Conservation (phyloP, 1,140 invertebrate genomes). For the Atta cephalotes region DNA sequence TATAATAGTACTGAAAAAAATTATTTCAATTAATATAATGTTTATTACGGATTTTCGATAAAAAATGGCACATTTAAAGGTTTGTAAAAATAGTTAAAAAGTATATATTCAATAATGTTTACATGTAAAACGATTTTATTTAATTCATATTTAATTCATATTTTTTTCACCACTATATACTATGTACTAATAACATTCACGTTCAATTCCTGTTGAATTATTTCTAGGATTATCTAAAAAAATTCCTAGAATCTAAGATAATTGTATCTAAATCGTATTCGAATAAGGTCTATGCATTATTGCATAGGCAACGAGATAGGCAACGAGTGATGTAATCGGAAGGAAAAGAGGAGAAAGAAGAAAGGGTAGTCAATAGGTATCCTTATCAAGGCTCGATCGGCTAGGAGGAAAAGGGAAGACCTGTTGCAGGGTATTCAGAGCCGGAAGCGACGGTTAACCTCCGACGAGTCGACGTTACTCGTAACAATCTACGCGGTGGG, state of each 20-base stretch:
- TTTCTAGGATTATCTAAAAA: neutral
- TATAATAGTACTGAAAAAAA: no score
- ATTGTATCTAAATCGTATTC: neutral
- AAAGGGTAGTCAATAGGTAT: constrained; percentile 32
- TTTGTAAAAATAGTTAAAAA: no score
- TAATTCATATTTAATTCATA: no score
- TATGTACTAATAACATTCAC: neutral
- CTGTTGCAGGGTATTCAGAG: constrained; percentile 39
- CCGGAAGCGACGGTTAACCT: constrained; percentile 31
- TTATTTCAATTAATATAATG: no score
- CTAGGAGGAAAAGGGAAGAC: constrained; percentile 23
- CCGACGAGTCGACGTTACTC: constrained; percentile 1
- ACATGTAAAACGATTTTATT: no score
- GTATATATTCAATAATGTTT: no score
- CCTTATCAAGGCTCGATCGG: constrained; percentile 30
- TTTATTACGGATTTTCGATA: no score
- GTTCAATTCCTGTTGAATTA: neutral
- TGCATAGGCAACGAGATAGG: neutral
- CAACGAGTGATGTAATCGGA: neutral
- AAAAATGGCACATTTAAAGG: no score
- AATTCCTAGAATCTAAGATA: neutral
- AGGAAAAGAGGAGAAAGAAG: constrained; percentile 8
- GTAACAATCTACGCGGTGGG: constrained; percentile 10
- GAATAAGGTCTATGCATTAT: neutral
- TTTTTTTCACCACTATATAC: no score